Percentiles rank a stretch among this genome's conserved stretches.
Evolutionary conservation across 2,888 invertebrate genomes (phyloP).

Genomic region (Lasioglossum vierecki): DNA sequence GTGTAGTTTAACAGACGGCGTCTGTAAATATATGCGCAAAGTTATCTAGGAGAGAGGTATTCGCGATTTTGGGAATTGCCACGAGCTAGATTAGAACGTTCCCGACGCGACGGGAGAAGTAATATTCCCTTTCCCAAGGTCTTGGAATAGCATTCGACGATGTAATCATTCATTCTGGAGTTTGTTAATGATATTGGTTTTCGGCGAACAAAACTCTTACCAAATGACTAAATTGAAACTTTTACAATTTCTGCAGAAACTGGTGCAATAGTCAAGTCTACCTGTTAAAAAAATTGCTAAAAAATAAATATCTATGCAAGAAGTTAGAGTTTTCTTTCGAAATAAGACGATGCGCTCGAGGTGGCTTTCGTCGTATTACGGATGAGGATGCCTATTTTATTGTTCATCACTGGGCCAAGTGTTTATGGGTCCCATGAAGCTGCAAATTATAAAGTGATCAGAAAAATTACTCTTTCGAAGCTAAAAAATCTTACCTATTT

Average conservation of each 20-base stretch:
- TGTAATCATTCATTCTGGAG: slow-evolving; percentile 45
- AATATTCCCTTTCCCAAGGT: slow-evolving; percentile 45
- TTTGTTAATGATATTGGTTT: slow-evolving; percentile 23
- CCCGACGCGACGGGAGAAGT: slow-evolving; percentile 33
- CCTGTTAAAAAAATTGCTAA: neutral
- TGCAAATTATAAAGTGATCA: too few relatives aligned
- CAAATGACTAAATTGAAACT: neutral
- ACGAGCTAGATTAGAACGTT: slow-evolving; percentile 62
- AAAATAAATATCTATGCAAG: neutral
- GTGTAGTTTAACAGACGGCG: slow-evolving; percentile 71
- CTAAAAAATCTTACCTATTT: too few relatives aligned
- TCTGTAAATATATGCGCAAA: slow-evolving; percentile 76
- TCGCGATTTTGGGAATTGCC: slow-evolving; percentile 69
- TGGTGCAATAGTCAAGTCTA: neutral
- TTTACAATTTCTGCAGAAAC: neutral
- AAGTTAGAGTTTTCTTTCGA: too few relatives aligned
- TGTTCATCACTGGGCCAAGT: too few relatives aligned
- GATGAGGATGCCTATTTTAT: too few relatives aligned
- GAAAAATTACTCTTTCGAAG: too few relatives aligned
- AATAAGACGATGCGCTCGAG: too few relatives aligned
- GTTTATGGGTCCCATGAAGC: too few relatives aligned
- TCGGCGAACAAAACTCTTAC: neutral
- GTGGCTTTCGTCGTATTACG: too few relatives aligned
- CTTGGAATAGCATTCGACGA: slow-evolving; percentile 39
- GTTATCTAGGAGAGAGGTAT: slow-evolving; percentile 62